A percentile compares a stretch with the other conserved stretches of the same genome.
These are phyloP conservation scores for Lepus timidus DNA, from an alignment of 2,113 vertebrate species.

Conservation along the genomic window DNA sequence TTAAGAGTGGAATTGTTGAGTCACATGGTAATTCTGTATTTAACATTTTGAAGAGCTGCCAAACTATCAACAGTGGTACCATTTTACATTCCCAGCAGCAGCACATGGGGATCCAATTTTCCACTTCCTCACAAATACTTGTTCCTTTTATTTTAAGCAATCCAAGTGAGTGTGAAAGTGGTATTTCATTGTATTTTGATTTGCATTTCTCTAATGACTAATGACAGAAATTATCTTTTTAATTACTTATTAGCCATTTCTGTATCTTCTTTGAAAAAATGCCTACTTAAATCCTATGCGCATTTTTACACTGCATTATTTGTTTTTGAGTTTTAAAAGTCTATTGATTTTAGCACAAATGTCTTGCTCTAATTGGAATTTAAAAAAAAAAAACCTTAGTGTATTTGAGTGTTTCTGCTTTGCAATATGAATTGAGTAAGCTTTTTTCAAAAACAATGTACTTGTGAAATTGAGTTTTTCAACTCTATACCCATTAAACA, in stretches of 20 bases:
- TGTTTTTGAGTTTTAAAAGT: conserved; percentile 24
- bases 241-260: not conserved
- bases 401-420: not conserved
- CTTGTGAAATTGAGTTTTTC: conserved; percentile 48
- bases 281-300: not conserved
- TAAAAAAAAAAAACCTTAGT: conserved; percentile 27
- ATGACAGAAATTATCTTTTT: not conserved
- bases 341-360: not conserved
- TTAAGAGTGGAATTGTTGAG: not conserved
- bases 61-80: not conserved
- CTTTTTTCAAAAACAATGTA: not conserved
- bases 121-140: not conserved
- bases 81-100: conserved; percentile 30
- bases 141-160: conserved; percentile 13
- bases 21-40: not conserved
- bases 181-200: not conserved
- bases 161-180: not conserved
- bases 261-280: not conserved
- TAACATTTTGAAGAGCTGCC: not conserved
- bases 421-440: not conserved
- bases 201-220: not conserved
- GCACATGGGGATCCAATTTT: not conserved
- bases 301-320: conserved; percentile 38
- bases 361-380: not conserved
- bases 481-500: not conserved